Percentiles rank a stretch among this genome's conserved stretches.
These are phyloP conservation scores for Amblyjoppa fuscipennis DNA, from an alignment of 2,888 invertebrate genomes.

Conservation along the genomic window DNA sequence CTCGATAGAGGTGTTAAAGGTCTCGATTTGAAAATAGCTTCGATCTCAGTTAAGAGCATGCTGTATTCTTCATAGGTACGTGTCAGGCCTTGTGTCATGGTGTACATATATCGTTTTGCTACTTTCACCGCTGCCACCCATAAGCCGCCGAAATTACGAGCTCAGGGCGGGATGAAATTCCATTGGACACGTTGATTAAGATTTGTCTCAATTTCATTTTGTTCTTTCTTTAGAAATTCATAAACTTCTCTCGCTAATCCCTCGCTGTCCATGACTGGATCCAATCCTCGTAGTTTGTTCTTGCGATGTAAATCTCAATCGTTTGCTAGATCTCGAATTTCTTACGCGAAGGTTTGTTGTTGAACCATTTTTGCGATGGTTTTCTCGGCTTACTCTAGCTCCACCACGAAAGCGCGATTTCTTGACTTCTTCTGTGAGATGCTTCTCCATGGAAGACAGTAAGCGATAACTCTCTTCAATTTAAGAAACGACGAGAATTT, in stretches of 20 bases:
- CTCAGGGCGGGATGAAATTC: constrained; percentile 63
- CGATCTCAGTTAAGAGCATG: constrained; percentile 69
- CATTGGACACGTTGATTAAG: constrained; percentile 43
- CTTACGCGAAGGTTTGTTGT: constrained; percentile 8
- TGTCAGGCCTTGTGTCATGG: constrained; percentile 59
- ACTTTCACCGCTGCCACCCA: constrained; percentile 75
- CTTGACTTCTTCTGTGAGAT: constrained; percentile 2
- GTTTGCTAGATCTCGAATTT: constrained; percentile 14
- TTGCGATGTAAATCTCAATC: constrained; percentile 10
- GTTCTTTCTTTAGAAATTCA: constrained; percentile 32
- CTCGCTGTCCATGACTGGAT: constrained; percentile 56
- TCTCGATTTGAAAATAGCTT: constrained; percentile 68
- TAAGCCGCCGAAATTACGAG: constrained; percentile 68
- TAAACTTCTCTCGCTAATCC: constrained; percentile 54
- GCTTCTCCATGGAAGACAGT: constrained; percentile 40
- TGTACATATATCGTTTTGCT: constrained; percentile 72
- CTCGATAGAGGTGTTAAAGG: constrained; percentile 64
- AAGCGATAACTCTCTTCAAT: constrained; percentile 45
- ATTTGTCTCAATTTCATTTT: constrained; percentile 10
- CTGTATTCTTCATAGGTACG: constrained; percentile 71
- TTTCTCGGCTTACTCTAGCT: constrained; percentile 48
- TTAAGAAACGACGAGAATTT: constrained; percentile 39
- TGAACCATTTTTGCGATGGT: constrained; percentile 44
- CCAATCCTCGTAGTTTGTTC: constrained; percentile 46
- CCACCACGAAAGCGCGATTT: constrained; percentile 16